Percentiles rank a stretch among this genome's conserved stretches.
phyloP scores from a whole-genome alignment of 2,797 vertebrate genomes.

The Cichlasoma orientale region DNA sequence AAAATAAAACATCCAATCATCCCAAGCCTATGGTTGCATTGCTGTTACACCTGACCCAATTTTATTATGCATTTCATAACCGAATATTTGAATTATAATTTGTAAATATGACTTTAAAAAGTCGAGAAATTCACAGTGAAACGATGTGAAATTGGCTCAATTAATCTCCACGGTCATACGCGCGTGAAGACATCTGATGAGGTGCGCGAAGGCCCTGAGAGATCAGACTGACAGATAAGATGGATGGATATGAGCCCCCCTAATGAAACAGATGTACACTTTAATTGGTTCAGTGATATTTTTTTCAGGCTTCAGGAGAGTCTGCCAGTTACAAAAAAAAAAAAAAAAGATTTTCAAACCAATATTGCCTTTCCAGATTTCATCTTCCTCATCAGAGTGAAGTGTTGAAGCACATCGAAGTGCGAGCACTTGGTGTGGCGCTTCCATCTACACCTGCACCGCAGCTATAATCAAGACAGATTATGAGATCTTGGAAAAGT shows the following conservation, averaged over 20 bases:
- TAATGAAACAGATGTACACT: slow-evolving; percentile 82
- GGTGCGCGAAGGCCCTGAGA: slow-evolving; percentile 38
- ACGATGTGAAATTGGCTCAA: slow-evolving; percentile 62
- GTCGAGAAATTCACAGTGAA: slow-evolving; percentile 31
- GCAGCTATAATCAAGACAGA: slow-evolving; percentile 47
- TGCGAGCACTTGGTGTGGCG: slow-evolving; percentile 13
- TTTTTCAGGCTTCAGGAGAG: slow-evolving; percentile 53
- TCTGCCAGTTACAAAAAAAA: slow-evolving; percentile 48
- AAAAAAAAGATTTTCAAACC: slow-evolving; percentile 43
- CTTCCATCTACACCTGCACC: not conserved
- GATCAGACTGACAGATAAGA: slow-evolving; percentile 76
- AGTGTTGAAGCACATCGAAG: slow-evolving; percentile 45
- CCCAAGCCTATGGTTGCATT: not conserved
- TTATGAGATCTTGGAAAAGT: slow-evolving; percentile 43
- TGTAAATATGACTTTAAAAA: slow-evolving; percentile 43
- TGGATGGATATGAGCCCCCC: slow-evolving; percentile 69
- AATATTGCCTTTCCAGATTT: slow-evolving; percentile 59
- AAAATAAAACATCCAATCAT: slow-evolving; percentile 14
- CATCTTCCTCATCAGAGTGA: slow-evolving; percentile 47
- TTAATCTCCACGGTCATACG: slow-evolving; percentile 58
- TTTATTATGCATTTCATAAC: slow-evolving; percentile 26
- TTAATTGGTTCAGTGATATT: slow-evolving; percentile 79
- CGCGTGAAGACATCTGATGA: slow-evolving; percentile 56
- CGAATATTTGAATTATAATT: slow-evolving; percentile 26
- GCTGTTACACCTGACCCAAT: not conserved